A percentile compares a stretch with the other conserved stretches of the same genome.
Evolutionary conservation across 2,888 invertebrate species (phyloP).

Genomic region (Acanthacorydalis orientalis): DNA sequence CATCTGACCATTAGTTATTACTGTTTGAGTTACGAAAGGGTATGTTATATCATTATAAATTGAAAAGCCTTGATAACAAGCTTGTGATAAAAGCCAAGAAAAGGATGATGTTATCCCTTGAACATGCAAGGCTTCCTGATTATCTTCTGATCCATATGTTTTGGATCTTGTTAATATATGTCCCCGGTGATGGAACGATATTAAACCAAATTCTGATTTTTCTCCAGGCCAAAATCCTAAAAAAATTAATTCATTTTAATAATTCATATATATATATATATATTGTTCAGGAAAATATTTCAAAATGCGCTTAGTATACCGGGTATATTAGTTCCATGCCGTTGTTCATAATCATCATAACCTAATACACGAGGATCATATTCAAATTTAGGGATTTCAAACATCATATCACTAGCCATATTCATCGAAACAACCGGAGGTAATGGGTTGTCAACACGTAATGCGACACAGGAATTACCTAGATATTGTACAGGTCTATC

Average conservation of each 20-base stretch:
- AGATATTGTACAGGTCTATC: conserved; percentile 53
- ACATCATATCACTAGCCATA: conserved; percentile 37
- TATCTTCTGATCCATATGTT: conserved; percentile 34
- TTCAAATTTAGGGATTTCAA: conserved; percentile 37
- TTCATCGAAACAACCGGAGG: conserved; percentile 38
- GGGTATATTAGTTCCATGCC: conserved; percentile 59
- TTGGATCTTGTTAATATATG: conserved; percentile 33
- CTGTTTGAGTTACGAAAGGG: conserved; percentile 75
- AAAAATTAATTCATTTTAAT: too few species aligned
- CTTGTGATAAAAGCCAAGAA: conserved; percentile 62
- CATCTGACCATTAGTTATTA: conserved; percentile 72
- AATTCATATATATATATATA: too few species aligned
- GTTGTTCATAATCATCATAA: conserved; percentile 27
- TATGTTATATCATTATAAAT: conserved; percentile 81
- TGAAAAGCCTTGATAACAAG: conserved; percentile 76
- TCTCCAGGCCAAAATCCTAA: conserved; percentile 63
- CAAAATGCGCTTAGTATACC: background rate
- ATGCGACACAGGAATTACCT: conserved; percentile 48
- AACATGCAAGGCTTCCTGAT: conserved; percentile 46
- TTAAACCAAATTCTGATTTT: conserved; percentile 52
- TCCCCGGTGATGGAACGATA: conserved; percentile 49
- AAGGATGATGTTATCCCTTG: conserved; percentile 68
- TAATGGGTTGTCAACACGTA: conserved; percentile 53
- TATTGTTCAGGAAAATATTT: too few species aligned
- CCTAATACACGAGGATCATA: conserved; percentile 46